These are phyloP conservation scores for Megalops atlanticus DNA, from an alignment of 2,113 vertebrate species.

Conservation along the genomic window DNA sequence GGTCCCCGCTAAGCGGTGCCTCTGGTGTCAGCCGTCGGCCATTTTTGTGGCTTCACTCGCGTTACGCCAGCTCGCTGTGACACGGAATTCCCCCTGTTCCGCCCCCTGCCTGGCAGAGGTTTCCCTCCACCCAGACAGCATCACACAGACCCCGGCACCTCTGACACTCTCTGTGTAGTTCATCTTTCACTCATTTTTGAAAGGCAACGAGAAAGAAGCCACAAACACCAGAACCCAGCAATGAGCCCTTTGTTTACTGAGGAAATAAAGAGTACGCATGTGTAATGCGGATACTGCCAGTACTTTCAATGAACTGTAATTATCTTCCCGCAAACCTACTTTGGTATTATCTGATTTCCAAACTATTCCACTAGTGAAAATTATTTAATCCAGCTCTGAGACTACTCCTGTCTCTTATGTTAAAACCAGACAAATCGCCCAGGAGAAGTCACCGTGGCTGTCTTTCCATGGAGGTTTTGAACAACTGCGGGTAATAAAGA, in stretches of 20 bases:
- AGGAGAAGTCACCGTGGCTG: not conserved
- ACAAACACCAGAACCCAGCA: slow-evolving; percentile 59
- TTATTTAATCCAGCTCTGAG: slow-evolving; percentile 47
- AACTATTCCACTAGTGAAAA: slow-evolving; percentile 53
- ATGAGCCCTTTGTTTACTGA: slow-evolving; percentile 65
- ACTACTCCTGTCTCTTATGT: slow-evolving; percentile 28
- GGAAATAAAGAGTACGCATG: slow-evolving; percentile 58
- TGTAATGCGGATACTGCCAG: slow-evolving; percentile 56
- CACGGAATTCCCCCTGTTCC: not conserved
- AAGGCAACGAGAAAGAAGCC: slow-evolving; percentile 52
- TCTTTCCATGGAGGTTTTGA: not conserved
- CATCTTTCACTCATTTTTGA: slow-evolving; percentile 57
- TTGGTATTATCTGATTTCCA: slow-evolving; percentile 54
- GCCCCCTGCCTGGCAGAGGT: not conserved
- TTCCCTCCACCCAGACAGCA: slow-evolving; percentile 22
- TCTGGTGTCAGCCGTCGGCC: slow-evolving; percentile 33
- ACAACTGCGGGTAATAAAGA: slow-evolving; percentile 2
- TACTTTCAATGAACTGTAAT: slow-evolving; percentile 61
- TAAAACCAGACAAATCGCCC: slow-evolving; percentile 2
- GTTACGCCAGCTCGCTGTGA: slow-evolving; percentile 11
- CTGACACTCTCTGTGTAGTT: slow-evolving; percentile 42
- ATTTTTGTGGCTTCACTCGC: slow-evolving; percentile 40
- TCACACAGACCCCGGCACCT: slow-evolving; percentile 25
- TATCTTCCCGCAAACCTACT: slow-evolving; percentile 52
- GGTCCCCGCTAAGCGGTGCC: slow-evolving; percentile 19